Conservation (phyloP, 2,113 vertebrate genomes). For the Phaetusa simplex region DNA sequence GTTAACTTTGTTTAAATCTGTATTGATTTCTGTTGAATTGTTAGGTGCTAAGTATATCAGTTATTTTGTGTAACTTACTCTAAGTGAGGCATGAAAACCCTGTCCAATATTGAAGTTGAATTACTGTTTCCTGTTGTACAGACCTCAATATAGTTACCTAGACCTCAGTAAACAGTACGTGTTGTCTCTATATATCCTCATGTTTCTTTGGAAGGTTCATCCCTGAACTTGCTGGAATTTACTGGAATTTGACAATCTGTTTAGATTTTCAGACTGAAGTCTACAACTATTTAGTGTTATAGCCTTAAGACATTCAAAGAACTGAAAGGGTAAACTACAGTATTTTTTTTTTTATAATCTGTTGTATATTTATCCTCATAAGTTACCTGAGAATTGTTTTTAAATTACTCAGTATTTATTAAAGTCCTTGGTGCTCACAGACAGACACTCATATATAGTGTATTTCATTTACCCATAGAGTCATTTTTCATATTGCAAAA, state of each 20-base stretch:
- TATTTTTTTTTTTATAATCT: neutral
- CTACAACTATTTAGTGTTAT: neutral
- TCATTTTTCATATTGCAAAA: neutral
- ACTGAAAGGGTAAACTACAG: neutral
- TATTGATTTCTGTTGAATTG: neutral
- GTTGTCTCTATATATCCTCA: neutral
- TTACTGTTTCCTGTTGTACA: neutral
- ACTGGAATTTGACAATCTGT: neutral
- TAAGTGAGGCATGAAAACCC: neutral
- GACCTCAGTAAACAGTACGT: neutral
- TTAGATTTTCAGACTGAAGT: neutral
- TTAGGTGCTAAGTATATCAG: neutral
- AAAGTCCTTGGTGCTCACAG: neutral
- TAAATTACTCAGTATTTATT: neutral
- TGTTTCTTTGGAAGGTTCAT: neutral
- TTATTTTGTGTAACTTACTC: neutral
- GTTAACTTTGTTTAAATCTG: neutral
- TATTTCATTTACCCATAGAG: neutral
- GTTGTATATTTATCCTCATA: neutral
- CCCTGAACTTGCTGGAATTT: neutral
- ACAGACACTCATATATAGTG: neutral
- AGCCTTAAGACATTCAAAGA: neutral
- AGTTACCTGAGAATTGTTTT: neutral
- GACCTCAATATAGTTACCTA: neutral
- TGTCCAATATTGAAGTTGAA: neutral